phyloP scores from a whole-genome alignment of 64 coral and sea anemone species.

The Pocillopora damicornis region DNA sequence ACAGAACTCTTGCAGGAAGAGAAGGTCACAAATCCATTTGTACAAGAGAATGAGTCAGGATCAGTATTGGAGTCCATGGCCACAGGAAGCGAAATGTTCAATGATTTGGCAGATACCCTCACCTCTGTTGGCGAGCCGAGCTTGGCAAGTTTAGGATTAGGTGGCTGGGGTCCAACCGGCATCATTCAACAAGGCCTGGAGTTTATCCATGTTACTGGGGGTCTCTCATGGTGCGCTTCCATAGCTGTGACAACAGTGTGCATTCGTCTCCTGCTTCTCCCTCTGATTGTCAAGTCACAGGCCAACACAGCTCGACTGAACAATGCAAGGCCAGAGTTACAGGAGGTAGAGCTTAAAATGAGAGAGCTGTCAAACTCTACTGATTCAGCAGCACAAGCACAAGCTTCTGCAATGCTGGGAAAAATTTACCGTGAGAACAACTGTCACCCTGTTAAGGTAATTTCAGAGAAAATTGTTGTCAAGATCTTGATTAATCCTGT shows the following conservation, averaged over 20 bases:
- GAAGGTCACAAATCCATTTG: constrained; percentile 52
- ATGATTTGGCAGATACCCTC: constrained; percentile 47
- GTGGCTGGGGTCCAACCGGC: constrained; percentile 67
- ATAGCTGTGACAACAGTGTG: constrained; percentile 76
- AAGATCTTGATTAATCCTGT: too few relatives aligned
- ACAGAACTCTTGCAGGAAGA: constrained; percentile 11
- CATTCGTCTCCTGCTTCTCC: constrained; percentile 73
- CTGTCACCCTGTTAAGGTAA: constrained; percentile 93
- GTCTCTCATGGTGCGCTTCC: constrained; percentile 83
- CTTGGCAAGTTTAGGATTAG: constrained; percentile 77
- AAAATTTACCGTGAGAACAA: constrained; percentile 81
- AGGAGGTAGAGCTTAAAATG: constrained; percentile 65
- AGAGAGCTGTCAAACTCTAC: constrained; percentile 84
- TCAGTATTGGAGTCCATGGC: constrained; percentile 43
- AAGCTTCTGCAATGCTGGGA: constrained; percentile 53
- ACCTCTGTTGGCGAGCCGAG: constrained; percentile 67
- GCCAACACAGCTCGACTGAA: constrained; percentile 92
- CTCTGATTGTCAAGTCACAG: constrained; percentile 74
- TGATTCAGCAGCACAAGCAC: constrained; percentile 62
- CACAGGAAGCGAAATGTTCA: constrained; percentile 40
- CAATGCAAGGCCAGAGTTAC: constrained; percentile 83
- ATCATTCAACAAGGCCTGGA: constrained; percentile 85
- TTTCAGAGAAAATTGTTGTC: neutral
- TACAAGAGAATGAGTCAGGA: constrained; percentile 12
- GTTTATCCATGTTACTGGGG: constrained; percentile 58